These are phyloP conservation scores for Leptoclinus maculatus DNA, from an alignment of 2,797 vertebrate species.

Conservation along the genomic window DNA sequence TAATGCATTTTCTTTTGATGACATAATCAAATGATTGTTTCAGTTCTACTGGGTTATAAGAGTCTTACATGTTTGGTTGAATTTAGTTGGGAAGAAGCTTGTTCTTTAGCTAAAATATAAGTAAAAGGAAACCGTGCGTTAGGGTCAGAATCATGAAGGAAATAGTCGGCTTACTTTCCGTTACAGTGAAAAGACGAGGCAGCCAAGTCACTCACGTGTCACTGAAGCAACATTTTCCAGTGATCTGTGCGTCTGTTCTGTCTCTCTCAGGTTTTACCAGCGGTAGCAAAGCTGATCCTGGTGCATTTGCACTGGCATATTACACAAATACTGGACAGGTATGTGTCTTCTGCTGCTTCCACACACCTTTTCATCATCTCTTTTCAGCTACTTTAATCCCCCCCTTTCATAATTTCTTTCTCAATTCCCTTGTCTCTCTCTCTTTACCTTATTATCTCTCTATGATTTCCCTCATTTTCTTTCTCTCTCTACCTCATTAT, in stretches of 20 bases:
- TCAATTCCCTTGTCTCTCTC: not conserved
- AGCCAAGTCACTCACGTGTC: not conserved
- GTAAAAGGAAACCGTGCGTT: not conserved
- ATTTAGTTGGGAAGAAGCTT: not conserved
- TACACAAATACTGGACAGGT: constrained; percentile 97
- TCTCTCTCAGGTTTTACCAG: constrained; percentile 90
- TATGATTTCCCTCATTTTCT: not conserved
- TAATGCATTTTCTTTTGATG: not conserved
- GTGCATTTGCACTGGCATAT: constrained; percentile 99
- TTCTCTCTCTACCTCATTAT: not conserved
- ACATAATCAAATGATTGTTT: not conserved
- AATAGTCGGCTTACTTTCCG: not conserved
- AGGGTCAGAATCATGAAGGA: not conserved
- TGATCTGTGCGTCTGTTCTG: not conserved
- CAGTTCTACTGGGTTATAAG: not conserved
- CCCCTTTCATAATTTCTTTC: not conserved
- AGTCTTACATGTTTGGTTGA: not conserved
- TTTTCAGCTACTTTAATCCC: not conserved
- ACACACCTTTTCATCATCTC: not conserved
- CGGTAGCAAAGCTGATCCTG: constrained; percentile 98
- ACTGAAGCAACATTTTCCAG: constrained; percentile 2
- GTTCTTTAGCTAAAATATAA: not conserved
- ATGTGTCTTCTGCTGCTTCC: constrained; percentile 36
- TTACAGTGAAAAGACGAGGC: not conserved
- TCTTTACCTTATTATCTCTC: not conserved